Percentiles rank a stretch among this genome's conserved stretches.
phyloP scores from a whole-genome alignment of 2,113 vertebrate species.

The Lepidothrix coronata region DNA sequence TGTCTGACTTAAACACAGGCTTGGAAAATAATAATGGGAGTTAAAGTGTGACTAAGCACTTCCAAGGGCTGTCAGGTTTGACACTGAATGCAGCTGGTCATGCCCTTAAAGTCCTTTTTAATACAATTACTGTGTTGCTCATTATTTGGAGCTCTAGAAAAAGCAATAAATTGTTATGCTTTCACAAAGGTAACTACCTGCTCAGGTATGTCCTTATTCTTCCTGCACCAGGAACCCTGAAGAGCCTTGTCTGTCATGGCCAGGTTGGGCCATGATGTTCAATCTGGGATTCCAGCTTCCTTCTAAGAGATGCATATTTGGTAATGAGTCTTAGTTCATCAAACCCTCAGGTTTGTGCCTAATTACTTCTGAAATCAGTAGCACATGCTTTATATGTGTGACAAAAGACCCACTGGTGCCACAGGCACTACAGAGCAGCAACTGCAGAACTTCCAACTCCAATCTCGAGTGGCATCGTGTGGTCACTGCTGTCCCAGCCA shows the following conservation, averaged over 20 bases:
- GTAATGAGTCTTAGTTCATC: background rate
- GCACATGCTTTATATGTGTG: background rate
- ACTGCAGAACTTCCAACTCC: background rate
- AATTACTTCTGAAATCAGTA: background rate
- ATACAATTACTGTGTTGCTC: constrained; percentile 39
- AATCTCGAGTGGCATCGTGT: fast-evolving
- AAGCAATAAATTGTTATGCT: background rate
- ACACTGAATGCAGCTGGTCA: constrained; percentile 26
- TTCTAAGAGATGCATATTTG: background rate
- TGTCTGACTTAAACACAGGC: constrained; percentile 19
- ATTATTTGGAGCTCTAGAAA: constrained; percentile 29
- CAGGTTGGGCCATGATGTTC: background rate
- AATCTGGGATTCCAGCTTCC: background rate
- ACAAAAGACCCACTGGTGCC: background rate
- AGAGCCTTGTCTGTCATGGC: background rate
- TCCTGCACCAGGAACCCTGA: background rate
- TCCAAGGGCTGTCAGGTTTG: constrained; percentile 13
- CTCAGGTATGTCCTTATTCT: background rate
- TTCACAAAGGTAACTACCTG: background rate
- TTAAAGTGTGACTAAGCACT: constrained; percentile 57
- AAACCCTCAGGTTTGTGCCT: background rate
- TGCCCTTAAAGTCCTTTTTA: constrained; percentile 46
- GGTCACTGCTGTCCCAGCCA: background rate
- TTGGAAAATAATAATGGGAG: constrained; percentile 27
- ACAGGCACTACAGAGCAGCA: background rate